Base-by-base conservation (phyloP, 2,888 invertebrate genomes). In the Idaea aversata region DNA sequence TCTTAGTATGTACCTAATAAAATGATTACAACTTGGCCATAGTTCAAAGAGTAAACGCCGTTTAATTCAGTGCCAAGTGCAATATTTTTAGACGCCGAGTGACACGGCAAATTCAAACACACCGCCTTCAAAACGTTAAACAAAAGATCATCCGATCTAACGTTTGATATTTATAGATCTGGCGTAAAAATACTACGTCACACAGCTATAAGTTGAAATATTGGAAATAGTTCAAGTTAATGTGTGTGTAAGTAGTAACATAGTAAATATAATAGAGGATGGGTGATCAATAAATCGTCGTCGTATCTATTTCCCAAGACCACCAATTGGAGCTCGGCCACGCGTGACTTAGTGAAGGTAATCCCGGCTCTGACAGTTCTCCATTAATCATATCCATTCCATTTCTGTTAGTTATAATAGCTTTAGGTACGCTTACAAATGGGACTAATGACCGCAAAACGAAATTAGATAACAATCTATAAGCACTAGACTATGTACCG, bases 61-160 rank as follows among this genome's bases (percentile, higher is more conserved):
- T 80, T 81, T 82, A 83, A 82, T 85, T 84, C 84, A 84, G 86
- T 90, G 91, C 91, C 90, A 91, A 90, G 87, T 85, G 86, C 84
- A 88, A 88, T 90, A 91, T 90, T 87, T 91, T 88, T 88, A 88
- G 88, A 83, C 75, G 78, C 73, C 68, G 79, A 80, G 82, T 87
- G 88, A 88, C 85, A 82, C 69, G 68, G 84, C 83, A 82, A 73
- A 82, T 86, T 84, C 78, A 77, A 70, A 73, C 75, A 67, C 77
- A 47, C 75, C 71, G 76, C 70, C 71, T 70, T 67, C 67, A 73
- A 65, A 63, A 71, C 67, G 71, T 69, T 73, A 75, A 81, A 77
- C 69, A 72, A 75, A 75, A 70, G 62, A 61, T 47, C 47, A 47
- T 47, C 47, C 4, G 47, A 10, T 10, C 47, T 5, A 2, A 47